These are phyloP conservation scores for Macrotus californicus DNA, from an alignment of 2,113 vertebrate genomes.

Conservation along the genomic window DNA sequence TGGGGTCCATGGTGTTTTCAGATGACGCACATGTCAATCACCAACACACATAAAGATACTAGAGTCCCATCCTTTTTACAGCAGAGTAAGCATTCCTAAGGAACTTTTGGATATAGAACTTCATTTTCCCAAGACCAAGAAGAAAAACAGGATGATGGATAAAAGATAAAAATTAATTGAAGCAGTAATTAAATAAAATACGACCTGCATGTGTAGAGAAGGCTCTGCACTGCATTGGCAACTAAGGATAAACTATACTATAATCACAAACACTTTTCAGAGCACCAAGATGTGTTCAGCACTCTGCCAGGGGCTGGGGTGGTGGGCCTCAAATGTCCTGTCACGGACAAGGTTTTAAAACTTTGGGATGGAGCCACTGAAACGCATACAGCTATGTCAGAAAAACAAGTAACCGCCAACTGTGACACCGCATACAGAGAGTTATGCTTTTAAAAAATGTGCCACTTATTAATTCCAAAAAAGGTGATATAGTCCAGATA, in stretches of 20 bases:
- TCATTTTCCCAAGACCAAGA: conserved; percentile 33
- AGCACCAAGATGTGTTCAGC: neutral
- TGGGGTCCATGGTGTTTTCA: neutral
- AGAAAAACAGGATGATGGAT: conserved; percentile 17
- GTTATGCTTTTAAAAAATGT: conserved; percentile 10
- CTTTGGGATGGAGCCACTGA: neutral
- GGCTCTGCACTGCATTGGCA: neutral
- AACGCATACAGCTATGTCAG: neutral
- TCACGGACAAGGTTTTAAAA: conserved; percentile 11
- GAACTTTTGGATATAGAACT: conserved; percentile 38
- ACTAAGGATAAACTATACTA: neutral
- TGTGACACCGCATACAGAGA: neutral
- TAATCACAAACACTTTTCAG: neutral
- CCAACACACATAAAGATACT: neutral
- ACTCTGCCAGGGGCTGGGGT: neutral
- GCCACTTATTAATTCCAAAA: conserved; percentile 22
- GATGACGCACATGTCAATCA: neutral
- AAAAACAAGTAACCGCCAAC: neutral
- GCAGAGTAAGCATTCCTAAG: conserved; percentile 11
- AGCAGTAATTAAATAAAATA: conserved; percentile 22
- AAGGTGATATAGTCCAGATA: conserved; percentile 31
- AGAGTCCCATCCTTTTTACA: neutral
- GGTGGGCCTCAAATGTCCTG: conserved; percentile 19
- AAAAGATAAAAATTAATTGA: conserved; percentile 16
- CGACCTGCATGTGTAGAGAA: neutral